Base-by-base conservation (phyloP, 64 coral and sea anemone species). In the Actinia tenebrosa region DNA sequence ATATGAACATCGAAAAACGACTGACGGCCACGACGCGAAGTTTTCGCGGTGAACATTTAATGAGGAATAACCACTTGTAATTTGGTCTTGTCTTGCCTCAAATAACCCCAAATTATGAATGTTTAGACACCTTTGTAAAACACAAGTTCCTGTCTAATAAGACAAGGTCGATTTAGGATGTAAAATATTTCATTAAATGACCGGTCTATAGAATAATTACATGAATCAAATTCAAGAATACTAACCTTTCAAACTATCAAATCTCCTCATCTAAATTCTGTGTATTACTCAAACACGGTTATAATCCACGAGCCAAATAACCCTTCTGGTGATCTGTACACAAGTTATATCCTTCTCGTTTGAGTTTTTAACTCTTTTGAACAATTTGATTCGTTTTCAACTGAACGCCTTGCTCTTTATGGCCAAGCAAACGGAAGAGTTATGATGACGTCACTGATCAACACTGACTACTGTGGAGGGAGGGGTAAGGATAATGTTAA, bases 321-420 rank as follows among this genome's bases (percentile, higher is more conserved):
- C 26, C 25, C 69, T 75, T 75, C 69, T 43, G 10, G n/a, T 75
- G 23, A 42, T 7, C 46, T 18, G 42, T 20, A 81, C 44, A 16
- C 44, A 7, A 44, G 0, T 81, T 18, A 45, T 1, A 5, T 45
- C 79, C 9, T 22, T 16, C 45, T 81, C 3, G 45, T 0, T 53
- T 16, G 45, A 81, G 45, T 81, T 81, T 81, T 53, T 16, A 19
- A 45, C 6, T 75, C 69, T 25, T 26, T 14, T 22, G 47, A 50
- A 52, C 79, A 81, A 53, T 1, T 81, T n/a, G 46, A 11, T 81
- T 81, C n/a, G 79, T 81, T 81, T 75, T 43, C 69, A 2, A 30
- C 13, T 81, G 79, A 81, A 81, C 79, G 79, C 79, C 79, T 81
- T 81, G 79, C 53, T 53, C 50, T 81, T 81, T 45, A 22, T 9